Conservation (phyloP, 2,113 vertebrate genomes). For the Anguilla rostrata region DNA sequence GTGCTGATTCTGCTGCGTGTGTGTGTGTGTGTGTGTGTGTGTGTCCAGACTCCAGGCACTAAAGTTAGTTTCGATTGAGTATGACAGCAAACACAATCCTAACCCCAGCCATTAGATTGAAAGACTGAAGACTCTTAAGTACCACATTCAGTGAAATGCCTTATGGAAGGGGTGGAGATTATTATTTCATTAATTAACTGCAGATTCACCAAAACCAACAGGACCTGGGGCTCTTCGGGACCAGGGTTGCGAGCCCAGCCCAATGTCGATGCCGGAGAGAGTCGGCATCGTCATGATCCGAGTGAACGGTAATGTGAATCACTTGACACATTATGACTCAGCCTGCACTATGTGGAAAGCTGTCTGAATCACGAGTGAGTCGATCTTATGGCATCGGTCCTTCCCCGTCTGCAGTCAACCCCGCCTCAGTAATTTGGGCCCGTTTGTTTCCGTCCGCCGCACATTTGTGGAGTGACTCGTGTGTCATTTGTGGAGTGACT, state of each 20-base stretch:
- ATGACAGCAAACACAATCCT: neutral
- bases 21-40: conserved; percentile 3
- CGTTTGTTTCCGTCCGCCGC: neutral
- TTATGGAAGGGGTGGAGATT: too few relatives aligned
- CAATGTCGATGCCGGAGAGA: neutral
- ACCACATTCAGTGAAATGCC: too few relatives aligned
- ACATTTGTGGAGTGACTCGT: neutral
- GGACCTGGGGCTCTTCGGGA: too few relatives aligned
- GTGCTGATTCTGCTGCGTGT: neutral
- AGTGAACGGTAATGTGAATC: neutral
- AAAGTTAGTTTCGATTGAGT: neutral
- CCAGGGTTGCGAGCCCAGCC: too few relatives aligned
- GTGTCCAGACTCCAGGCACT: neutral
- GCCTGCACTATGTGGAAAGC: too few relatives aligned
- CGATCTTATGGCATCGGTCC: too few relatives aligned
- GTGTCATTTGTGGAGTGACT: too few relatives aligned
- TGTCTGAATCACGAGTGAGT: too few relatives aligned
- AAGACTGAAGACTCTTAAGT: neutral
- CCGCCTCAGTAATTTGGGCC: neutral
- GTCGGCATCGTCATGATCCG: neutral
- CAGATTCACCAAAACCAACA: too few relatives aligned
- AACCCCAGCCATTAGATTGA: neutral
- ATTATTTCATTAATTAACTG: too few relatives aligned
- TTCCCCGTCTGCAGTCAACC: too few relatives aligned
- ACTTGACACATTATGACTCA: too few relatives aligned